Conservation (phyloP, 1,140 invertebrate species). For the Aleiodes sp. region DNA sequence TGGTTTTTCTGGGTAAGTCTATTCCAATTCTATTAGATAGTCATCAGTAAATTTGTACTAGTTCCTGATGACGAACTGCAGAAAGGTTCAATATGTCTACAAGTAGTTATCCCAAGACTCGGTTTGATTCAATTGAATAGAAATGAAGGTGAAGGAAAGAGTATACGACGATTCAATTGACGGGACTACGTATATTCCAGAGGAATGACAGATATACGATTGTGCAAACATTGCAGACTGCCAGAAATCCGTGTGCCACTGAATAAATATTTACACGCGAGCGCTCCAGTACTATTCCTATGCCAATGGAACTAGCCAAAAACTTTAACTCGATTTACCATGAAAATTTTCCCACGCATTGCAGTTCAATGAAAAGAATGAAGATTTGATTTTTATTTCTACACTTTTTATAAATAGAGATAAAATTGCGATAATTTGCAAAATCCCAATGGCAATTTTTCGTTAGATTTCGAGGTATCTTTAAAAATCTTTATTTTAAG, state of each 20-base stretch:
- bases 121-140: neutral
- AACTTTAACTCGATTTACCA: neutral
- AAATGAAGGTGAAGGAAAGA: neutral
- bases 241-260: slow-evolving; percentile 44
- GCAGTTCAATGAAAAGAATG: neutral
- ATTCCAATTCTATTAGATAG: no score
- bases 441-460: no score
- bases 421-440: no score
- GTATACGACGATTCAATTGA: slow-evolving; percentile 3
- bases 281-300: slow-evolving; percentile 8
- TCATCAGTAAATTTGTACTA: no score
- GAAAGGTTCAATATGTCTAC: neutral
- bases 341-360: neutral
- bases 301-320: slow-evolving; percentile 14
- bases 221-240: slow-evolving; percentile 48
- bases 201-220: slow-evolving; percentile 50
- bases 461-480: no score
- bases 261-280: slow-evolving; percentile 58
- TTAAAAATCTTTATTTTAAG: no score
- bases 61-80: no score
- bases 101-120: neutral
- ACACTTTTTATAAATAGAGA: no score
- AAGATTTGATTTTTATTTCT: slow-evolving; percentile 36
- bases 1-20: no score
- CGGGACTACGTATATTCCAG: neutral